A percentile compares a stretch with the other conserved stretches of the same genome.
phyloP scores from a whole-genome alignment of 2,797 vertebrate species.

The Arrhamphus sclerolepis region DNA sequence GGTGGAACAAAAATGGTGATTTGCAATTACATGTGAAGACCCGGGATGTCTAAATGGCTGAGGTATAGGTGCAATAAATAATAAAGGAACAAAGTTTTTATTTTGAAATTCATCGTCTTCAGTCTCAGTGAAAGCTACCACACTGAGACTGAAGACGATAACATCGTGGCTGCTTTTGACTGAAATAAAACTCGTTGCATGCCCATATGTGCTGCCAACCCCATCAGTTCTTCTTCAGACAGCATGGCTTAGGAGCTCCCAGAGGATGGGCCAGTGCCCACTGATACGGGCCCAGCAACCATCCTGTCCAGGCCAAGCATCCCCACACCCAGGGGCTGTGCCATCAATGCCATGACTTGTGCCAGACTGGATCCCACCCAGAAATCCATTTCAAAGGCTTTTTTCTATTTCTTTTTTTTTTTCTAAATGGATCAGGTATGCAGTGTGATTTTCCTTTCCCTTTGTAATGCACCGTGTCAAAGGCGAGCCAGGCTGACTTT shows the following conservation, averaged over 20 bases:
- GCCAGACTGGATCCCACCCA: conserved; percentile 83
- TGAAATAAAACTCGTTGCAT: conserved; percentile 78
- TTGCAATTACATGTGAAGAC: conserved; percentile 53
- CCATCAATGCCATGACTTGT: conserved; percentile 82
- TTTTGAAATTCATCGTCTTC: conserved; percentile 64
- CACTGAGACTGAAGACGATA: conserved; percentile 76
- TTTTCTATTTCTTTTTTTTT: conserved; percentile 57
- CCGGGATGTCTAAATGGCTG: not conserved
- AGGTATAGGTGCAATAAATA: conserved; percentile 38
- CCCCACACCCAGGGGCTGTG: conserved; percentile 80
- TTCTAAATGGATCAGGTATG: conserved; percentile 82
- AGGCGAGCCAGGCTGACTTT: conserved; percentile 78
- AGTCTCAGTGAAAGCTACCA: conserved; percentile 55
- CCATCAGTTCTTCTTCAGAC: conserved; percentile 84
- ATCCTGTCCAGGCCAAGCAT: conserved; percentile 82
- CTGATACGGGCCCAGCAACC: conserved; percentile 83
- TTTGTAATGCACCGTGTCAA: conserved; percentile 84
- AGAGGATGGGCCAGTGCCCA: conserved; percentile 81
- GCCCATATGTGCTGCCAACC: conserved; percentile 84
- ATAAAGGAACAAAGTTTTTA: conserved; percentile 43
- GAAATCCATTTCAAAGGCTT: conserved; percentile 85
- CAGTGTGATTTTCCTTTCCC: conserved; percentile 83
- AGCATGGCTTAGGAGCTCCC: conserved; percentile 85
- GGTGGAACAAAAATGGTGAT: conserved; percentile 42
- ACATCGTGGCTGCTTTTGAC: conserved; percentile 77